Percentiles rank a stretch among this genome's conserved stretches.
Conservation (phyloP, 1,140 invertebrate species). For the Triops longicaudatus region DNA sequence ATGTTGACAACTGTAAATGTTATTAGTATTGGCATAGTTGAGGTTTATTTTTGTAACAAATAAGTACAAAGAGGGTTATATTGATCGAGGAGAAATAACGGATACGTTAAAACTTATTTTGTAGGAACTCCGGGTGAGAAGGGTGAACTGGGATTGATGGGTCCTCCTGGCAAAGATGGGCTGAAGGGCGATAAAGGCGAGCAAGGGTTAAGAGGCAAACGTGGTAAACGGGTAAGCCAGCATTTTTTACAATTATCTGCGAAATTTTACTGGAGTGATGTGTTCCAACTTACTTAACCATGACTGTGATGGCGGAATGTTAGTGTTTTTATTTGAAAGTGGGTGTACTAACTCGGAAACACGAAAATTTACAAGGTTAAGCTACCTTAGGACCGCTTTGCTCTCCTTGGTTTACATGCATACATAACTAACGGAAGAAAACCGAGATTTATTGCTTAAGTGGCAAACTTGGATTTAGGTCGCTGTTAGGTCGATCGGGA, state of each 20-base stretch:
- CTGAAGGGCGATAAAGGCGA: slow-evolving; percentile 59
- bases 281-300: slow-evolving; percentile 10
- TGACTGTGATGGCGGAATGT: slow-evolving; percentile 8
- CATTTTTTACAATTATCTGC: slow-evolving; percentile 22
- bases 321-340: neutral
- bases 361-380: neutral
- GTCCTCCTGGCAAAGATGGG: slow-evolving; percentile 55
- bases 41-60: slow-evolving; percentile 34
- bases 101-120: slow-evolving; percentile 21
- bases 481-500: neutral
- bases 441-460: no score
- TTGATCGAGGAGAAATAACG: neutral
- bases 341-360: neutral
- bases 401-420: no score
- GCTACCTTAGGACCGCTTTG: neutral
- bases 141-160: slow-evolving; percentile 56
- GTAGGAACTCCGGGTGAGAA: slow-evolving; percentile 47
- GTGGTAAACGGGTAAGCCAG: slow-evolving; percentile 57
- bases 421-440: no score
- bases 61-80: neutral
- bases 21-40: no score
- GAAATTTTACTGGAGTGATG: slow-evolving; percentile 19
- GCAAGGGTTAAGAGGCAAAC: slow-evolving; percentile 70
- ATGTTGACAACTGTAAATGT: no score
- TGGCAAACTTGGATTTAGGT: neutral